phyloP scores from a whole-genome alignment of 2,797 vertebrate genomes.

The Rallus crepitans region DNA sequence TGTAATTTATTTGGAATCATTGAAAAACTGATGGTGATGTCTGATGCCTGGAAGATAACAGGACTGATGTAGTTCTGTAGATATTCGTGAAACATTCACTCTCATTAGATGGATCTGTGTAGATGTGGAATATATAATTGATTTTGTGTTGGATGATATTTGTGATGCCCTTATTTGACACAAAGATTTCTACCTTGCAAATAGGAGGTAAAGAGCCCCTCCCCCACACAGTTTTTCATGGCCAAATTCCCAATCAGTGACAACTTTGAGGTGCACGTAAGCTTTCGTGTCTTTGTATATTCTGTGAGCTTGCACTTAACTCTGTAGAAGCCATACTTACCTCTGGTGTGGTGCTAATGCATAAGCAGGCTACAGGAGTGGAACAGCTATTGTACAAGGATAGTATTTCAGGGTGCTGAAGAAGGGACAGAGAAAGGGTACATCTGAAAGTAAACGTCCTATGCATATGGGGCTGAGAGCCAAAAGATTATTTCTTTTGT shows the following conservation, averaged over 20 bases:
- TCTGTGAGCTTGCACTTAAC: neutral
- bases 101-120: neutral
- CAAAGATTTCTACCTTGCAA: neutral
- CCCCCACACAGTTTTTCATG: neutral
- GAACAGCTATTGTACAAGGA: neutral
- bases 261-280: rapidly evolving
- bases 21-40: neutral
- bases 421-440: neutral
- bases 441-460: neutral
- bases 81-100: neutral
- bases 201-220: neutral
- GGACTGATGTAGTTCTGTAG: neutral
- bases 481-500: neutral
- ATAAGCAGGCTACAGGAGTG: neutral
- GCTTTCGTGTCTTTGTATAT: neutral
- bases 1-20: neutral
- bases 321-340: neutral
- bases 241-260: neutral
- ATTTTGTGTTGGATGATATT: neutral
- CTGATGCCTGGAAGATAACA: neutral
- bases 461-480: rapidly evolving
- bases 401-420: neutral
- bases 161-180: neutral
- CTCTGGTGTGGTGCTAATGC: neutral
- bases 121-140: neutral